phyloP scores from a whole-genome alignment of 2,888 invertebrate species.

The Sipha maydis region DNA sequence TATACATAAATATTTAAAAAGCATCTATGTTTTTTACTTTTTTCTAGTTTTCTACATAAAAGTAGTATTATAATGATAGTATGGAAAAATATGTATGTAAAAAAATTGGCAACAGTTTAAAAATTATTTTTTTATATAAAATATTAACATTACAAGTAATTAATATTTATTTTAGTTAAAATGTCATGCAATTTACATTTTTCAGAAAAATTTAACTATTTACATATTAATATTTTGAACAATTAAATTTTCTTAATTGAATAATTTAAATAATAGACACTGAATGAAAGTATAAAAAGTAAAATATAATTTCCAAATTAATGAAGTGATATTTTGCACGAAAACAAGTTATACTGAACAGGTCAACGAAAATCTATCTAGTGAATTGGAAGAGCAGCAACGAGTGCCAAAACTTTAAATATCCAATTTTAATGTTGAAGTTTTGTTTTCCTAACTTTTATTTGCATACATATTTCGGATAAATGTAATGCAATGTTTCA shows the following conservation, averaged over 20 bases:
- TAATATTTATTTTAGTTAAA: too few species aligned
- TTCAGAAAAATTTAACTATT: too few species aligned
- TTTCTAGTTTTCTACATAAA: too few species aligned
- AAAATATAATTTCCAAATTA: too few species aligned
- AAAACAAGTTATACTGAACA: not conserved
- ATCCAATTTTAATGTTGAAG: not conserved
- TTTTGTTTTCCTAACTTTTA: slow-evolving; percentile 6
- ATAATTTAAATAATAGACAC: not conserved
- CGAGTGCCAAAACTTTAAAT: slow-evolving; percentile 68
- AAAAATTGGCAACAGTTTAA: too few species aligned
- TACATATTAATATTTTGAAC: not conserved
- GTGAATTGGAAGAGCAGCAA: slow-evolving; percentile 69
- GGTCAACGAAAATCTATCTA: not conserved
- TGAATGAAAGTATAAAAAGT: not conserved
- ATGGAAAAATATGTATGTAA: too few species aligned
- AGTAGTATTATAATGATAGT: too few species aligned
- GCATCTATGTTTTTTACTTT: too few species aligned
- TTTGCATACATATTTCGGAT: not conserved
- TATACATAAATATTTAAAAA: too few species aligned
- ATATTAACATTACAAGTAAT: too few species aligned
- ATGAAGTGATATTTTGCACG: not conserved
- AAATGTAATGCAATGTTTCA: not conserved
- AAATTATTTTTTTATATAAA: too few species aligned
- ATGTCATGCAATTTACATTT: too few species aligned
- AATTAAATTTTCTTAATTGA: not conserved